Evolutionary conservation across 2,888 invertebrate species (phyloP), one percentile per base, ranked within the genome.

Genomic region (Ophion ventricosus): DNA sequence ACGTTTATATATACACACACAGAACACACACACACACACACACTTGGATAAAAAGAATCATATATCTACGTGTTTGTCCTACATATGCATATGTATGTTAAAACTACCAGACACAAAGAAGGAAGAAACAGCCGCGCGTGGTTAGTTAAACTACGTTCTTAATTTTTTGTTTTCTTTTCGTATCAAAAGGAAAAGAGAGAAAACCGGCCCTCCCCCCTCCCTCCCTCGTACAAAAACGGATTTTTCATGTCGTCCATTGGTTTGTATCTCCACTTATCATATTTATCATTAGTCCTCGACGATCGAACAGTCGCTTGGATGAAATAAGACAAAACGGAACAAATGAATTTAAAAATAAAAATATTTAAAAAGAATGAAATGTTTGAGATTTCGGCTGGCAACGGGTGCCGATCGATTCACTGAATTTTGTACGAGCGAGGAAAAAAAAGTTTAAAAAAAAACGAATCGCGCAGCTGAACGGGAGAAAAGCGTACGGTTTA

Each of bases 161-260:
- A 85, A 87, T 88, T 89, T 90, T 88, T 87, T 87, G 86, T 87
- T 83, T 49, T 49, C 25, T 49, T 26, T 43, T 63, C 26, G 49
- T 14, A 64, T n/a, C 54, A 56, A n/a, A 56, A 54, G 29, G 14
- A 35, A 75, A 14, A 35, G 40, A 66, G 56, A 2, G 29, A 25
- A 49, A 56, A 56, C 17, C 26, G 8, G 35, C 29, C 66, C 64
- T 61, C 20, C 29, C 85, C 84, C 85, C 23, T 40, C 85, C 84
- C 85, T 86, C 88, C 85, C 89, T 90, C 90, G 89, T 90, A 89
- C 88, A 90, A 89, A 88, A 76, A 85, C 83, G 81, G 84, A 84
- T 87, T 86, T 76, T 88, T 88, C 89, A 89, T 87, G 79, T 86
- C 87, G 85, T 80, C 83, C 87, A 87, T 89, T 88, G 84, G 82